Conservation (phyloP, 2,888 invertebrate genomes). For the Amblyjoppa fuscipennis region DNA sequence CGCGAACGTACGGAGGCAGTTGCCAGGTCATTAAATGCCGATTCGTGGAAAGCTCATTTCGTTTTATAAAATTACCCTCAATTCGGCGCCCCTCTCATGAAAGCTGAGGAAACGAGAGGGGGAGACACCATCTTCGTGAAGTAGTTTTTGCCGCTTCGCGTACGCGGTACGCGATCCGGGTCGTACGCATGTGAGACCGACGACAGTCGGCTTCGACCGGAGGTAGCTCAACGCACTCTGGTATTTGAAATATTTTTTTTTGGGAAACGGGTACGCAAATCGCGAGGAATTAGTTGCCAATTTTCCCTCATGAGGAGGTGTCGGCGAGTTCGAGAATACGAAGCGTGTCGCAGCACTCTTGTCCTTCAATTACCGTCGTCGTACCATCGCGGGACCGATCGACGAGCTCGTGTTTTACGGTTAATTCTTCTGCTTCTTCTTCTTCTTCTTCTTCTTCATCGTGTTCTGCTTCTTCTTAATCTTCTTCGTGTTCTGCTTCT, state of each 20-base stretch:
- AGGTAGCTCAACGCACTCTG: background rate
- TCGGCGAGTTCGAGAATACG: too few relatives aligned
- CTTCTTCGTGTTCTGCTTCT: background rate
- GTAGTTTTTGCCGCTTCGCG: background rate
- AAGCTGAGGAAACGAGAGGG: constrained; percentile 16
- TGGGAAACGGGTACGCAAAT: too few relatives aligned
- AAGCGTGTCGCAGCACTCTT: too few relatives aligned
- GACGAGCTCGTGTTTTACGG: background rate
- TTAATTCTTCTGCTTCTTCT: background rate
- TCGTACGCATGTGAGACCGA: background rate
- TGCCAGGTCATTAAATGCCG: constrained; percentile 49
- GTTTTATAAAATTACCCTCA: constrained; percentile 79
- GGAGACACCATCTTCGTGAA: background rate
- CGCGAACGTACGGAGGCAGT: constrained; percentile 37
- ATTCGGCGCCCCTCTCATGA: constrained; percentile 62
- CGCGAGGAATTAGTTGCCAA: too few relatives aligned
- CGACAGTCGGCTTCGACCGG: background rate
- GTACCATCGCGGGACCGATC: background rate
- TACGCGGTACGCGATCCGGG: background rate
- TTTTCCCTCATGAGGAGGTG: too few relatives aligned
- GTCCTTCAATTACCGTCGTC: background rate
- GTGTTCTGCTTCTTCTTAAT: too few relatives aligned
- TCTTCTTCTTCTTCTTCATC: background rate
- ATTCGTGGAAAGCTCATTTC: constrained; percentile 80
- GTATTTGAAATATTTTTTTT: background rate